Evolutionary conservation across 2,888 invertebrate species (phyloP), one percentile per base, ranked within the genome.

Genomic region (Acronicta aceris): DNA sequence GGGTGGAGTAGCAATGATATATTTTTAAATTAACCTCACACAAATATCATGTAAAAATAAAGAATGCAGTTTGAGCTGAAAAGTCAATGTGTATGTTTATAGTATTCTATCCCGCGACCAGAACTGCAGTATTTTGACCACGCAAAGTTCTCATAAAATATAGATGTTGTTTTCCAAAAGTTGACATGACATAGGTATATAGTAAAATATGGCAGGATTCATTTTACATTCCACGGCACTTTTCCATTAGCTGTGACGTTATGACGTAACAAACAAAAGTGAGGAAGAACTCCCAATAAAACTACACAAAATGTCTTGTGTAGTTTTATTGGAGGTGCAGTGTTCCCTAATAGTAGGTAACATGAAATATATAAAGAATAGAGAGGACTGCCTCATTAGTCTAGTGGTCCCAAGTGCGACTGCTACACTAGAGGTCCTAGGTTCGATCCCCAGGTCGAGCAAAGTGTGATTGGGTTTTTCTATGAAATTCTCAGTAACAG

Each of bases 141-240:
- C 53, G 17, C 42, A 38, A 66, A 54, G 50, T 59, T 55, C 51
- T 40, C 49, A 50, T 59, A 55, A 57, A 65, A 65, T 49, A 58
- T 59, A 66, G 30, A 46, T 54, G 51, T 67, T 42, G 51, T 55
- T 59, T 66, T 50, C 42, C 15, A 59, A 57, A 71, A 71, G 45
- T 59, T 59, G 30, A 33, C 57, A 38, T 21, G 4, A 2, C 21
- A n/a, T n/a, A n/a, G n/a, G n/a, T n/a, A n/a, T 50, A 69, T 57
- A 59, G 41, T 38, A 9, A 43, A 56, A 47, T 15, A 49, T 57
- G 30, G 21, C 16, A 48, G 46, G 49, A 49, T 64, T 64, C 40
- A 63, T 67, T 71, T 71, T 38, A 54, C 60, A 61, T 54, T 55
- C 59, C 36, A 33, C 57, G 40, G 61, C 59, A 52, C 41, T 64